Conservation (phyloP, 1,140 invertebrate genomes). For the Cydia fagiglandana region DNA sequence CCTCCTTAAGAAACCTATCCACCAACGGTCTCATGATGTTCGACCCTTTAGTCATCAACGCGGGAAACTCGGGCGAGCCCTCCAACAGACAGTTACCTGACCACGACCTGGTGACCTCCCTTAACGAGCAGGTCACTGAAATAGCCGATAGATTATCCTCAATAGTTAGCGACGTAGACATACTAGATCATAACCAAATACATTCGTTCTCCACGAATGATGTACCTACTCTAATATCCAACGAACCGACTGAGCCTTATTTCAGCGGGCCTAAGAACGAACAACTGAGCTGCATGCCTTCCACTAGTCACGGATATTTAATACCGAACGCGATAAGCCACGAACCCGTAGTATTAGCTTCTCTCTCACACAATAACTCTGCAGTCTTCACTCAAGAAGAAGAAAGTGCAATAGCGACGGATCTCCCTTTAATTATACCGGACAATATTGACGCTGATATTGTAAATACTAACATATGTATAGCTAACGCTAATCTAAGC, state of each 20-base stretch:
- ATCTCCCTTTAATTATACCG: constrained; percentile 62
- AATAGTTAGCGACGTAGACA: constrained; percentile 64
- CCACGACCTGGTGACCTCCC: constrained; percentile 70
- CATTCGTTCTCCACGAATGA: constrained; percentile 75
- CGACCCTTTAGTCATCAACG: constrained; percentile 72
- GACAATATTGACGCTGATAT: constrained; percentile 72
- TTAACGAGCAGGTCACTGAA: constrained; percentile 76
- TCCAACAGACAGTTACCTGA: constrained; percentile 67
- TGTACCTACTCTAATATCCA: constrained; percentile 64
- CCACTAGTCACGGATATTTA: constrained; percentile 80
- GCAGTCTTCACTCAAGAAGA: constrained; percentile 70
- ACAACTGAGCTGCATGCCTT: constrained; percentile 70
- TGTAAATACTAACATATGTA: constrained; percentile 79
- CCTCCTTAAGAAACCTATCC: constrained; percentile 71
- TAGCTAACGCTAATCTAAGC: constrained; percentile 84
- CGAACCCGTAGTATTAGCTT: constrained; percentile 71
- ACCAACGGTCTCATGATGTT: constrained; percentile 77
- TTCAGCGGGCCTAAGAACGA: constrained; percentile 64
- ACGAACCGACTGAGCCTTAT: constrained; percentile 54
- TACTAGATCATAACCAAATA: constrained; percentile 61
- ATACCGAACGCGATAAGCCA: constrained; percentile 80
- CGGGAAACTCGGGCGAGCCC: constrained; percentile 57
- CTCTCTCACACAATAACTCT: constrained; percentile 72
- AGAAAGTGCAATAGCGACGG: constrained; percentile 54
- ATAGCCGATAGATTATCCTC: constrained; percentile 74